phyloP scores from a whole-genome alignment of 2,888 invertebrate species.

The Baronia brevicornis region DNA sequence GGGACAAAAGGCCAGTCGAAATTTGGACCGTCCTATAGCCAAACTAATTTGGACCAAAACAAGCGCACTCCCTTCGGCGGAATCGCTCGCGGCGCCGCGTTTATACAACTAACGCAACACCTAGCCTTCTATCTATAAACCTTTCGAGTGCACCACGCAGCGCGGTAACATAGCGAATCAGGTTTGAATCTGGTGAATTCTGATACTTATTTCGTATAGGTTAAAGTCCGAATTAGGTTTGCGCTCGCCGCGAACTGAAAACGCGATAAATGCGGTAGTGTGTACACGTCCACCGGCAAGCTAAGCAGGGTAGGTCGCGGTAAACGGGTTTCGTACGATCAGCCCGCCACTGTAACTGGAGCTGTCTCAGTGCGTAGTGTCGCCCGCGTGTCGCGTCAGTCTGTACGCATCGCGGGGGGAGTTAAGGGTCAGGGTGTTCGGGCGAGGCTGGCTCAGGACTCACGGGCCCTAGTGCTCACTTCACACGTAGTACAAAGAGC shows the following conservation, averaged over 20 bases:
- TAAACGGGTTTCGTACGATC: constrained; percentile 34
- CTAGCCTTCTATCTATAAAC: constrained; percentile 5
- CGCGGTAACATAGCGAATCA: not conserved
- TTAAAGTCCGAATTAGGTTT: constrained; percentile 3
- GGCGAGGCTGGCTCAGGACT: constrained; percentile 27
- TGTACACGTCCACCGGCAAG: constrained; percentile 22
- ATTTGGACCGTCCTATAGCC: constrained; percentile 7
- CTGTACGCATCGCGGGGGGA: constrained; percentile 3
- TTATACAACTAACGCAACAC: not conserved
- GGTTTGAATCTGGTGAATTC: not conserved
- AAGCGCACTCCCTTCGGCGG: constrained; percentile 14
- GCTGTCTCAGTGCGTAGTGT: constrained; percentile 17
- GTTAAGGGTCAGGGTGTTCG: constrained; percentile 20
- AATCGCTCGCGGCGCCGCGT: constrained; percentile 15
- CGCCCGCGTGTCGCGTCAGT: constrained; percentile 8
- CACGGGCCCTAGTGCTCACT: constrained; percentile 63
- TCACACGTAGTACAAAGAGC: constrained; percentile 71
- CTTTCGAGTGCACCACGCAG: not conserved
- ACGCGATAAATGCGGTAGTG: constrained; percentile 13
- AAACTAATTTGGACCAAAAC: constrained; percentile 14
- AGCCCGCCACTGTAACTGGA: constrained; percentile 32
- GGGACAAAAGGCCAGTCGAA: constrained; percentile 8
- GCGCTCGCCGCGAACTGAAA: not conserved
- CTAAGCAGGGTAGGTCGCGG: constrained; percentile 33
- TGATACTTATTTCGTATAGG: not conserved